phyloP scores from a whole-genome alignment of 2,113 vertebrate species.

The Actinemys pallida region DNA sequence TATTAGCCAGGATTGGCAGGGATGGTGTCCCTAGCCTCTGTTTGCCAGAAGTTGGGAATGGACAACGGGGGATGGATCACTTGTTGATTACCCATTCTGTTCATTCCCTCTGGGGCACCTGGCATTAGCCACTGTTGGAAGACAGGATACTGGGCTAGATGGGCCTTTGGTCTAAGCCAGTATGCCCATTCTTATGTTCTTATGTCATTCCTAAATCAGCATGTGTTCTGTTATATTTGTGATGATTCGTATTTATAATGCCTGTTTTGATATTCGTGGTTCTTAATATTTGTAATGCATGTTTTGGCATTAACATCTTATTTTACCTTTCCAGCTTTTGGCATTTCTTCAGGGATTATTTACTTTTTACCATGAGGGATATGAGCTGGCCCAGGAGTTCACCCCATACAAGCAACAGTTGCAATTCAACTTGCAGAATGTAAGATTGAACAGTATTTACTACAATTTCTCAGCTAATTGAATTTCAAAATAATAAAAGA shows the following conservation, averaged over 20 bases:
- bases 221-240: neutral
- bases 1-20: too few species aligned
- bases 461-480: conserved; percentile 6
- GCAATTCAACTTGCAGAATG: conserved; percentile 98
- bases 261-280: conserved; percentile 5
- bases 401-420: conserved; percentile 97
- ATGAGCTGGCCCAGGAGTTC: conserved; percentile 97
- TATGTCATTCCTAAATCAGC: conserved; percentile 4
- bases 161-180: too few species aligned
- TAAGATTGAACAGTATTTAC: conserved; percentile 78
- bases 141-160: too few species aligned
- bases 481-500: neutral
- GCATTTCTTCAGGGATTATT: conserved; percentile 98
- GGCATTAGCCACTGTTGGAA: too few species aligned
- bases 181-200: too few species aligned
- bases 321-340: conserved; percentile 88
- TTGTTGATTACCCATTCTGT: too few species aligned
- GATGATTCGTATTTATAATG: neutral
- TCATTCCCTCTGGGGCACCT: too few species aligned
- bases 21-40: too few species aligned
- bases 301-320: conserved; percentile 2
- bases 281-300: neutral
- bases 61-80: too few species aligned
- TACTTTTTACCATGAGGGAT: conserved; percentile 99
- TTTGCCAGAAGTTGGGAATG: too few species aligned